Conservation (phyloP, 2,113 vertebrate genomes). For the Scopus umbretta region DNA sequence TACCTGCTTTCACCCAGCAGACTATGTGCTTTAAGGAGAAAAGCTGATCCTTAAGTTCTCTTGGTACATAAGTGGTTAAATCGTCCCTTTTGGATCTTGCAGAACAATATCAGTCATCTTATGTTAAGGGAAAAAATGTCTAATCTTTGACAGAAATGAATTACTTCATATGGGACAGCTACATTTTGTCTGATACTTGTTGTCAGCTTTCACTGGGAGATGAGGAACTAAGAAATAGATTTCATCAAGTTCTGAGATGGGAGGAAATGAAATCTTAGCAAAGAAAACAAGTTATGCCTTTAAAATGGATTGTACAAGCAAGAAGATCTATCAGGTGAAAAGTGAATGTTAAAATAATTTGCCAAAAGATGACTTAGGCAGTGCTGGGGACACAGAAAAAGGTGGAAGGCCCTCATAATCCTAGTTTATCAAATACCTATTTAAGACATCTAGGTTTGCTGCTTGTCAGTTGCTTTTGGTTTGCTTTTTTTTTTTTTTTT, state of each 20-base stretch:
- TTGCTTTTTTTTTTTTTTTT: not conserved
- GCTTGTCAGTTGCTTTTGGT: not conserved
- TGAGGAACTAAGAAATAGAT: constrained; percentile 77
- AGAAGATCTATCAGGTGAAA: constrained; percentile 68
- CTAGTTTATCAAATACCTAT: constrained; percentile 46
- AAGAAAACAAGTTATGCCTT: constrained; percentile 77
- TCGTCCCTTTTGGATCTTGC: constrained; percentile 51
- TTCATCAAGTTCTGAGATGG: constrained; percentile 78
- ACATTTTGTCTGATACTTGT: constrained; percentile 75
- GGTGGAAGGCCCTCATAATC: not conserved
- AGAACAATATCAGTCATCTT: constrained; percentile 75
- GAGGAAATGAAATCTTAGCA: constrained; percentile 81
- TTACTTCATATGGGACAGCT: constrained; percentile 75
- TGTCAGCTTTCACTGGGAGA: constrained; percentile 75
- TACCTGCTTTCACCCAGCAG: not conserved
- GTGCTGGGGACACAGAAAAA: constrained; percentile 37
- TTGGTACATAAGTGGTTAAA: constrained; percentile 64
- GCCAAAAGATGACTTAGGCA: constrained; percentile 54
- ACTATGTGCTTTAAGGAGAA: not conserved
- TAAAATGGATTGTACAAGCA: constrained; percentile 69
- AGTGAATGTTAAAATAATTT: constrained; percentile 75
- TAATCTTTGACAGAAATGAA: constrained; percentile 82
- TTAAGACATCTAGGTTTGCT: not conserved
- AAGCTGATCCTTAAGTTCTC: not conserved
- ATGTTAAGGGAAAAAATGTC: constrained; percentile 67